Percentiles rank a stretch among this genome's conserved stretches.
These are phyloP conservation scores for Brachionichthys hirsutus DNA, from an alignment of 2,113 vertebrate species.

Conservation along the genomic window DNA sequence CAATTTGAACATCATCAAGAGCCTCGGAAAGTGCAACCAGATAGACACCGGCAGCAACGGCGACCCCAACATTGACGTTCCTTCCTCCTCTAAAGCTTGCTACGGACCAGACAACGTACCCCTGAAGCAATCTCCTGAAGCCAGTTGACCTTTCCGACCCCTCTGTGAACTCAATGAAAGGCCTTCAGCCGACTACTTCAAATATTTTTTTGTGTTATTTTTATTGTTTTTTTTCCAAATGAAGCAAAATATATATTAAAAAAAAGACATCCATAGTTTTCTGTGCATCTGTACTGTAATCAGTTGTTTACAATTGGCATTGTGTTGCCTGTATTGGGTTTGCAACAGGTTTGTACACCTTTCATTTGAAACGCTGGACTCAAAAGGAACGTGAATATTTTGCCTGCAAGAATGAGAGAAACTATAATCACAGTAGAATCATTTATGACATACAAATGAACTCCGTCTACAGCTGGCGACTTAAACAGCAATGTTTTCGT, in stretches of 20 bases:
- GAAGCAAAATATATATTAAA: background rate
- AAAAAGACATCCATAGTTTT: background rate
- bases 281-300: slow-evolving; percentile 35
- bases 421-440: too few species aligned
- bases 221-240: background rate
- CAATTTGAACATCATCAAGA: slow-evolving; percentile 86
- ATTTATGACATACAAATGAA: too few species aligned
- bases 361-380: slow-evolving; percentile 18
- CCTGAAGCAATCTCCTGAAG: slow-evolving; percentile 62
- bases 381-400: slow-evolving; percentile 5
- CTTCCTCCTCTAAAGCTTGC: slow-evolving; percentile 75
- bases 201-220: background rate
- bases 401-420: too few species aligned
- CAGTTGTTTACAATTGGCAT: slow-evolving; percentile 40
- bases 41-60: slow-evolving; percentile 76
- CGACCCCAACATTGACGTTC: slow-evolving; percentile 81
- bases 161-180: background rate
- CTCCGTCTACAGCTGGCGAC: background rate
- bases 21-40: slow-evolving; percentile 82
- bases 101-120: slow-evolving; percentile 79
- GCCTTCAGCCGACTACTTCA: slow-evolving; percentile 4
- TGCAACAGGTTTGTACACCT: slow-evolving; percentile 1
- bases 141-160: slow-evolving; percentile 55
- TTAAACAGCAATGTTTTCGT: background rate
- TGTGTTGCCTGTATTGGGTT: slow-evolving; percentile 42